Conservation (phyloP, 2,797 vertebrate species). For the Girardinus metallicus region DNA sequence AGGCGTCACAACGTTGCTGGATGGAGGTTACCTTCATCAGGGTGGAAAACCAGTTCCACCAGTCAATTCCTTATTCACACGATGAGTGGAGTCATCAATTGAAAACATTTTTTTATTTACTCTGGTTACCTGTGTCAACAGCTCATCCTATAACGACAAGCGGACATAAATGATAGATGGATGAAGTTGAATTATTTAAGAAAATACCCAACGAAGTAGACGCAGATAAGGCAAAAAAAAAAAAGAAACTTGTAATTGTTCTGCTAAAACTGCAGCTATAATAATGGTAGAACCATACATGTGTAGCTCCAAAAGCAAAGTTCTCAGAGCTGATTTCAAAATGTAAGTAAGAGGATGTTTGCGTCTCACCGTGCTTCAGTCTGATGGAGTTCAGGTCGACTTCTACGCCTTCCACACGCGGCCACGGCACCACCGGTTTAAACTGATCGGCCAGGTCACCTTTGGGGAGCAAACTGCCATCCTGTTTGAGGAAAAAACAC, state of each 20-base stretch:
- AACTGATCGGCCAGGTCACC: constrained; percentile 84
- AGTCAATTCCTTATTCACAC: not conserved
- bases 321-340: not conserved
- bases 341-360: constrained; percentile 19
- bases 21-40: not conserved
- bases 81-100: not conserved
- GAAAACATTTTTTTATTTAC: not conserved
- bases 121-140: not conserved
- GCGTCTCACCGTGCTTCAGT: constrained; percentile 86
- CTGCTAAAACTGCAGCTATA: not conserved
- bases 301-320: not conserved
- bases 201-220: not conserved
- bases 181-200: not conserved
- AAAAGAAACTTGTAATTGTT: not conserved
- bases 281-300: not conserved
- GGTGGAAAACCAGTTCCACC: not conserved
- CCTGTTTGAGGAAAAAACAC: constrained; percentile 70
- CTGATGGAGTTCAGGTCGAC: constrained; percentile 95
- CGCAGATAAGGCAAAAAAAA: not conserved
- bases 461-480: constrained; percentile 80
- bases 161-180: not conserved
- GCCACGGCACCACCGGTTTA: constrained; percentile 96
- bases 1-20: not conserved
- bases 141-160: not conserved
- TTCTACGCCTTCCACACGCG: constrained; percentile 96